Conservation (phyloP, 1,140 invertebrate species). For the Leptinotarsa lineolata region DNA sequence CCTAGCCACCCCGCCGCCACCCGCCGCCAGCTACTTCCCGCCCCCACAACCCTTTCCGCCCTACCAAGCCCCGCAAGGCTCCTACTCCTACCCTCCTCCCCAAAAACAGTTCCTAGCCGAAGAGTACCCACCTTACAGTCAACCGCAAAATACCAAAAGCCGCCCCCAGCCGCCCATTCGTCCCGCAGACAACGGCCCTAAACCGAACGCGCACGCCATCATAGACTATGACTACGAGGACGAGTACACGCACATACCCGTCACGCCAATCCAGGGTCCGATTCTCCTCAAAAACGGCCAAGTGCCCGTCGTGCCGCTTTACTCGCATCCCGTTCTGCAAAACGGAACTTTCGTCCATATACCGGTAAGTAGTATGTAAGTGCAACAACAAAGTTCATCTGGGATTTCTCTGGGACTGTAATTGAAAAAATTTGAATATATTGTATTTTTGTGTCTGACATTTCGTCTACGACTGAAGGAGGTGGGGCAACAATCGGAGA, state of each 20-base stretch:
- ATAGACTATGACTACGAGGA: slow-evolving; percentile 69
- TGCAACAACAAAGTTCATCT: too few species aligned
- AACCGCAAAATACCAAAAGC: slow-evolving; percentile 30
- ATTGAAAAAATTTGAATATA: too few species aligned
- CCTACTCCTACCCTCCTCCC: slow-evolving; percentile 51
- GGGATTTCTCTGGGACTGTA: too few species aligned
- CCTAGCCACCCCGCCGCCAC: slow-evolving; percentile 44
- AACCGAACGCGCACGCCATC: slow-evolving; percentile 71
- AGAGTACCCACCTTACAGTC: slow-evolving; percentile 37
- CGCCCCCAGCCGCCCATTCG: slow-evolving; percentile 31
- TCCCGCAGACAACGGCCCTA: slow-evolving; percentile 56
- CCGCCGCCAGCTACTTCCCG: slow-evolving; percentile 39
- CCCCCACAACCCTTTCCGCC: slow-evolving; percentile 35
- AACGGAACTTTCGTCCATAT: slow-evolving; percentile 85
- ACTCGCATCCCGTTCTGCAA: slow-evolving; percentile 78
- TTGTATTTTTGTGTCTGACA: too few species aligned
- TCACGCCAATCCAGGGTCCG: slow-evolving; percentile 81
- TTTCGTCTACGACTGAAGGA: too few species aligned
- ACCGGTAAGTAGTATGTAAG: slow-evolving; percentile 81
- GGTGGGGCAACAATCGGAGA: too few species aligned
- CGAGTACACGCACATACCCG: slow-evolving; percentile 62
- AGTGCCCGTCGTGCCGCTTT: slow-evolving; percentile 83
- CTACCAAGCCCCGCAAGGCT: slow-evolving; percentile 34
- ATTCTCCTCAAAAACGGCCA: slow-evolving; percentile 78
- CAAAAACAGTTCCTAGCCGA: slow-evolving; percentile 51